Conservation (phyloP, 2,113 vertebrate genomes). For the Caretta caretta region DNA sequence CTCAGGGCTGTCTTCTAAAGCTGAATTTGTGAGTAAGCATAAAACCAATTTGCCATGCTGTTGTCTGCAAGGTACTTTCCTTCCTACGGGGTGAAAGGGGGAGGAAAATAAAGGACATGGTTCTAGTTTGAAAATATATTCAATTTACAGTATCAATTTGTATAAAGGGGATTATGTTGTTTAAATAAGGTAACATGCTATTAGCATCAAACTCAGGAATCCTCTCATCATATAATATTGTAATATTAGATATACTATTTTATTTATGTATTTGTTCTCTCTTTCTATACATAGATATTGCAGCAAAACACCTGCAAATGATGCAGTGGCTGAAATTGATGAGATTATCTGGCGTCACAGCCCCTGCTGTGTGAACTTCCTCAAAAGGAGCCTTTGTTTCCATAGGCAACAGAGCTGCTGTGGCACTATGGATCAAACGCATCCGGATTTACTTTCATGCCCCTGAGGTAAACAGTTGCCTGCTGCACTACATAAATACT, state of each 20-base stretch:
- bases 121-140: conserved; percentile 5
- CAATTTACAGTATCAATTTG: not conserved
- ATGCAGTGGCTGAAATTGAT: conserved; percentile 9
- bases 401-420: conserved; percentile 69
- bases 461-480: conserved; percentile 74
- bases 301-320: conserved; percentile 17
- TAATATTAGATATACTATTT: not conserved
- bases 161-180: not conserved
- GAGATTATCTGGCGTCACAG: not conserved
- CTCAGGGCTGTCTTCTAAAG: conserved; percentile 38
- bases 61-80: not conserved
- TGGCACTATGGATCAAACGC: conserved; percentile 54
- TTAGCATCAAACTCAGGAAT: not conserved
- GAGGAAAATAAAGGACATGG: not conserved
- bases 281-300: fast-evolving
- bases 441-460: conserved; percentile 66
- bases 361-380: not conserved
- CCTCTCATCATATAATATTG: not conserved
- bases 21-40: conserved; percentile 39
- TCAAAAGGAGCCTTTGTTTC: conserved; percentile 75
- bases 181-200: not conserved
- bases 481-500: conserved; percentile 72
- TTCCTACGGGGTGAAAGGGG: not conserved
- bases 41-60: conserved; percentile 38
- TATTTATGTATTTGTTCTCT: not conserved